Base-by-base conservation (phyloP, 2,888 invertebrate species). In the Cryptus armator region DNA sequence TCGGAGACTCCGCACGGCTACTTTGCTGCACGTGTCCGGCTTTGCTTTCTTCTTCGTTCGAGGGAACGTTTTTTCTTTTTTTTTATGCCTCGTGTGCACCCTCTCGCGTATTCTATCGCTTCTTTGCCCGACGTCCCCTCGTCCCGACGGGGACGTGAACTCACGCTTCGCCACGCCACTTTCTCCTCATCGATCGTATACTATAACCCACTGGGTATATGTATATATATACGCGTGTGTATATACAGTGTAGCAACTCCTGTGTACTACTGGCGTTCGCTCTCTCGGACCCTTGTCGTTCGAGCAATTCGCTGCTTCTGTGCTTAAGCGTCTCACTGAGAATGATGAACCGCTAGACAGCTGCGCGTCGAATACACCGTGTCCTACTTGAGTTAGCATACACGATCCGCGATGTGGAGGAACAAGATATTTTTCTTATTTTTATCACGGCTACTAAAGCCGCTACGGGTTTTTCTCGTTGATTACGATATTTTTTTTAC, bases 111-210 rank as follows among this genome's bases (percentile, higher is more conserved):
- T 75, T 80, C 71, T 76, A 80, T 75, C 64, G 68, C 46, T 80
- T 71, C 44, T 80, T 84, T 80, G 70, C 71, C 75, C 67, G 46
- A 74, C 71, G 80, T 76, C 70, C 75, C 71, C 44, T 71, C 74
- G 71, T 59, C 72, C 84, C 76, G 80, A 77, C 81, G 76, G 76
- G 84, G 84, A 80, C 84, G 80, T 62, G 72, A 72, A 76, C 80
- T 81, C 81, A 81, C 80, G 84, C 84, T 81, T 81, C 84, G 76
- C 84, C 76, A 84, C 84, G 81, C 81, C 70, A 86, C 81, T 83
- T 84, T 84, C 81, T 85, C 76, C 80, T 76, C 81, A 84, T 84
- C 83, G 82, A 86, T 85, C 86, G 80, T 72, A 68, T 71, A 68
- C 71, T 62, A 44, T 74, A 37, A 16, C 53, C 59, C n/a, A 46